Base-by-base conservation (phyloP, 2,888 invertebrate species). In the Himalopsyche tibetana region DNA sequence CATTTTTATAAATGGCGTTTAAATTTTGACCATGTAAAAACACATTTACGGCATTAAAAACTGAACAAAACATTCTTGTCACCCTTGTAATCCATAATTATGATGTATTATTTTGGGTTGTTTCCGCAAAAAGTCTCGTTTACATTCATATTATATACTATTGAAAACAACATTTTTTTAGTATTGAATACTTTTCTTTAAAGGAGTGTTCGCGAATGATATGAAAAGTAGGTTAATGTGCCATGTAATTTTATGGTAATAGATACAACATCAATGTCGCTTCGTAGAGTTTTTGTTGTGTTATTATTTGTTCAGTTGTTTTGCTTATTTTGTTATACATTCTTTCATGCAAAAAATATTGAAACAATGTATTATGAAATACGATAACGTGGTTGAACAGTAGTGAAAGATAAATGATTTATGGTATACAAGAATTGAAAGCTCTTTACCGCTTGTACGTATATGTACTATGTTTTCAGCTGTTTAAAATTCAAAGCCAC, bases 151-250 rank as follows among this genome's bases (percentile, higher is more conserved):
- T 9, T 19, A 28, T 19, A n/a, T 63, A 5, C 19, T 63, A 19
- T 15, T 63, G n/a, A 63, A 63, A 19, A 63, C 5, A 19, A 19
- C 19, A 0, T 51, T 63, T 63, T 63, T 63, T 63, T 19, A 9
- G 28, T 19, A 63, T 63, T 63, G 28, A 63, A 63, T 63, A 63
- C 11, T 63, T 19, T 28, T 63, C 63, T 63, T 28, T n/a, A 63
- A 63, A 63, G 6, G 63, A 63, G 19, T 63, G 19, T 63, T 63
- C 19, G 63, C 19, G 19, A 63, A 63, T 19, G 63, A 19, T 63
- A 63, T 63, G 63, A 63, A 63, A 63, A 63, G 63, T 63, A 63
- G 63, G 63, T 63, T 63, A 63, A 63, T 63, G 63, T 19, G 19
- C 5, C 63, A 63, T 63, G 19, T 63, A 63, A 63, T 63, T 63